Percentiles rank a stretch among this genome's conserved stretches.
phyloP scores from a whole-genome alignment of 2,113 vertebrate species.

The Phalacrocorax carbo region DNA sequence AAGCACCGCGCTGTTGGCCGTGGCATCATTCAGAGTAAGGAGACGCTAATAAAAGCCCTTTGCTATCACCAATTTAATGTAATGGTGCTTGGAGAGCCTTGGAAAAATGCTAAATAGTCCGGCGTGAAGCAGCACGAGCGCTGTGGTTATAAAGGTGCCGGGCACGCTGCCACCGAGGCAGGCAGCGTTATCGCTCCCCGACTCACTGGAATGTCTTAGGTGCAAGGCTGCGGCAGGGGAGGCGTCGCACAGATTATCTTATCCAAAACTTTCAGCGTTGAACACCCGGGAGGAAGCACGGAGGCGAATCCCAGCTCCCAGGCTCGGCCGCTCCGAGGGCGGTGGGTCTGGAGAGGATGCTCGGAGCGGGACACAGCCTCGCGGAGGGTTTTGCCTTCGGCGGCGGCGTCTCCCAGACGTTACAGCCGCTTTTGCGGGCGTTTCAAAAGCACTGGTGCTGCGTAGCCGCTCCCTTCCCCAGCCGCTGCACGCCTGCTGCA shows the following conservation, averaged over 20 bases:
- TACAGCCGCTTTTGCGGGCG: rapidly evolving
- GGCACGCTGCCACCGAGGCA: neutral
- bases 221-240: too few species aligned
- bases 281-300: neutral
- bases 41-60: neutral
- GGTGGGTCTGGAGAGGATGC: neutral
- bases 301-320: neutral
- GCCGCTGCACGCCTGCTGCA: rapidly evolving
- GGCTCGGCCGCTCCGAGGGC: neutral
- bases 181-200: neutral
- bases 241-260: neutral
- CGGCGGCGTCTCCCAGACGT: too few species aligned
- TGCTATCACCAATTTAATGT: neutral
- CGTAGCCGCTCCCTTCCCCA: neutral
- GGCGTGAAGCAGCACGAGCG: neutral
- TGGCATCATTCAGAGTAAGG: neutral
- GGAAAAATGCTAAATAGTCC: neutral
- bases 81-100: neutral
- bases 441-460: neutral
- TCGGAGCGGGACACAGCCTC: rapidly evolving
- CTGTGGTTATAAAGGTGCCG: neutral
- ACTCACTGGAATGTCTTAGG: neutral
- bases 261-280: neutral
- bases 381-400: rapidly evolving
- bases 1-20: neutral